Base-by-base conservation (phyloP, 2,113 vertebrate species). In the Notarius lentiginosus region DNA sequence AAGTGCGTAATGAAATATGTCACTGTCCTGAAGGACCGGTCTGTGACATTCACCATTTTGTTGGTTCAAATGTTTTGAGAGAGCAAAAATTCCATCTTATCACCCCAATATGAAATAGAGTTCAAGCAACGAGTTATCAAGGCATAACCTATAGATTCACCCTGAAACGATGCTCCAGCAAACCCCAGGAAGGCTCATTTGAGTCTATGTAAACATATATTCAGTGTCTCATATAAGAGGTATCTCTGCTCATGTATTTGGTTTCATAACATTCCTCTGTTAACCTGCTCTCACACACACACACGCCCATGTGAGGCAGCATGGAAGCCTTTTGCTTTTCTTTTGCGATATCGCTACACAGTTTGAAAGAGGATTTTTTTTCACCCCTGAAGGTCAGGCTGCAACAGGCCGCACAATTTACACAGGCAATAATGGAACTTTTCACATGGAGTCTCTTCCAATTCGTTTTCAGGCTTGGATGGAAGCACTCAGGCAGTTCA, bases 321-420 rank as follows among this genome's bases (percentile, higher is more conserved):
- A 88, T 94, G 93, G 92, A 93, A 91, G 91, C 90, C 61, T 90
- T 79, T 91, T 91, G 79, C 79, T 81, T 92, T 92, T 92, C 89
- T 87, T 94, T 93, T 93, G 93, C 93, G 87, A 93, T 94, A 93
- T 91, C 90, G 91, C 94, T 92, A 92, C 90, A 53, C 90, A 95
- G 94, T 94, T 91, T 94, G 93, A 95, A 94, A 95, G 92, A 94
- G 93, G 92, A 93, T 93, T 92, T 81, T 58, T 47, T 58, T 81
- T 60, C 85, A 89, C 92, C 83, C 90, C 90, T 90, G 91, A 95
- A 94, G 92, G 94, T 89, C 90, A 53, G 88, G 55, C 70, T 77
- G 80, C 72, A 87, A 80, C 63, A n/a, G 79, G 72, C 84, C 51
- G 70, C 84, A 86, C 87, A 84, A 87, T 89, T 89, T 88, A 89